Evolutionary conservation across 2,113 vertebrate species (phyloP).

Genomic region (Smithornis capensis): DNA sequence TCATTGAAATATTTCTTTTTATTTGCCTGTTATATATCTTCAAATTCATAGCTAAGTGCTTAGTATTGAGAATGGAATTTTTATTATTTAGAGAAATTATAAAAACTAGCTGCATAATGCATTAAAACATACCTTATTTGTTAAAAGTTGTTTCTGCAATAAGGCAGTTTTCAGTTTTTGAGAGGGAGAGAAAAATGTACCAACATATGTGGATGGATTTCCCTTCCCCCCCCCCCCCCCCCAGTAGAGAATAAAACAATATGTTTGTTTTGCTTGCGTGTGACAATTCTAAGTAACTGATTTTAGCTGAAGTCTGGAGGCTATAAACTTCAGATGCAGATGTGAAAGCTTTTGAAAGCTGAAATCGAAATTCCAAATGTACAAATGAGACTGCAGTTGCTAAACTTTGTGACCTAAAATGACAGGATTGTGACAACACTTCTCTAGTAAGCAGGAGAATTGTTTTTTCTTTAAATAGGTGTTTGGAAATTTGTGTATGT

Average conservation of each 20-base stretch:
- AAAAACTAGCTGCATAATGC: conserved; percentile 24
- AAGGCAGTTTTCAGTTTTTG: neutral
- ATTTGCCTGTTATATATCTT: neutral
- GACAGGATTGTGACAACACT: neutral
- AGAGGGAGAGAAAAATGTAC: neutral
- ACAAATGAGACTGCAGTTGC: neutral
- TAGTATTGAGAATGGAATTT: neutral
- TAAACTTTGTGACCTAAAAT: neutral
- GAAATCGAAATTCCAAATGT: neutral
- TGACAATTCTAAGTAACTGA: neutral
- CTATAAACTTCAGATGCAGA: neutral
- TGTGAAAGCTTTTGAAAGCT: neutral
- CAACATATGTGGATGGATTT: neutral
- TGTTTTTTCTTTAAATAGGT: neutral
- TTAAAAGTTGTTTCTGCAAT: neutral
- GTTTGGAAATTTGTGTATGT: neutral
- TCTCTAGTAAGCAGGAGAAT: neutral
- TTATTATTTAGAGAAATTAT: neutral
- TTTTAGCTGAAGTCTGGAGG: neutral
- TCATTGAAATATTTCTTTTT: neutral
- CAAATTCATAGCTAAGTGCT: neutral
- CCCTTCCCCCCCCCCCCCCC: neutral
- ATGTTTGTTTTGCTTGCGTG: neutral
- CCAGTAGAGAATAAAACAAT: neutral
- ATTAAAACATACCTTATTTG: neutral